Evolutionary conservation across 2,888 invertebrate genomes (phyloP).

Genomic region (Physocephala rufipes): DNA sequence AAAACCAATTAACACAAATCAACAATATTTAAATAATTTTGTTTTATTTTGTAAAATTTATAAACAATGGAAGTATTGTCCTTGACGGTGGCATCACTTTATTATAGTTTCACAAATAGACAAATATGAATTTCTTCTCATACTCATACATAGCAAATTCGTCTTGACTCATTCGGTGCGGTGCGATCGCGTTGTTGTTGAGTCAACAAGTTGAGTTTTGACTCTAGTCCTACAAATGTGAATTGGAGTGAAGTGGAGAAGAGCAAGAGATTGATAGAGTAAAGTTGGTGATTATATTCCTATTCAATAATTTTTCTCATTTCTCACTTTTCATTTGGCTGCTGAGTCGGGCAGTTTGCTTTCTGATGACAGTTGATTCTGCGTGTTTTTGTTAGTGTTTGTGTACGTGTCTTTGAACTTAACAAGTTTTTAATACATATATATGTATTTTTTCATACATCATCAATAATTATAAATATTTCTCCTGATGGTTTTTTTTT

Average conservation of each 20-base stretch:
- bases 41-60: neutral
- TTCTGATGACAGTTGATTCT: constrained; percentile 19
- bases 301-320: constrained; percentile 36
- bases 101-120: neutral
- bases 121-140: neutral
- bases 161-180: neutral
- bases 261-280: neutral
- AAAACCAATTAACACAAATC: neutral
- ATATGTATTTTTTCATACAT: neutral
- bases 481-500: neutral
- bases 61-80: neutral
- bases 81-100: neutral
- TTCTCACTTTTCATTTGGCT: constrained; percentile 57
- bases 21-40: too few species aligned
- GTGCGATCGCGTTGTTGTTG: constrained; percentile 5
- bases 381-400: constrained; percentile 22
- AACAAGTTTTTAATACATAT: constrained; percentile 2
- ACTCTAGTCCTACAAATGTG: neutral
- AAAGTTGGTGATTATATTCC: constrained; percentile 5
- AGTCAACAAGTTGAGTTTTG: constrained; percentile 1
- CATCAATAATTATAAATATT: neutral
- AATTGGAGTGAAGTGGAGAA: neutral
- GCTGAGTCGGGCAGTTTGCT: constrained; percentile 51
- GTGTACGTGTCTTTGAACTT: constrained; percentile 8
- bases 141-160: constrained; percentile 4